Percentiles rank a stretch among this genome's conserved stretches.
These are phyloP conservation scores for Therioaphis trifolii DNA, from an alignment of 2,888 invertebrate genomes.

Conservation along the genomic window DNA sequence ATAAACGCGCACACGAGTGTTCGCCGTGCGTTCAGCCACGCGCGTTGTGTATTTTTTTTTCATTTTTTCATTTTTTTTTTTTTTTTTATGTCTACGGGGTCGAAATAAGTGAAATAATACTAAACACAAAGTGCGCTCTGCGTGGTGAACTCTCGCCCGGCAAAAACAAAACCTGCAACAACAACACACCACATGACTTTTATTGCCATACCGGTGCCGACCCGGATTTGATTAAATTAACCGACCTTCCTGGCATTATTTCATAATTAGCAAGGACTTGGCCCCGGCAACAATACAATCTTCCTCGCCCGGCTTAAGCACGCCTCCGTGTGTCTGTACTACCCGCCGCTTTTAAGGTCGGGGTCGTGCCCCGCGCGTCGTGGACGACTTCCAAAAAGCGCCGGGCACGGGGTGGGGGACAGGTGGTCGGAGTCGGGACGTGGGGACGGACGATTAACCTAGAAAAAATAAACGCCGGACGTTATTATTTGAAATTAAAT, in stretches of 20 bases:
- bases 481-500: not conserved
- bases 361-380: not conserved
- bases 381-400: slow-evolving; percentile 50
- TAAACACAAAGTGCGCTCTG: not conserved
- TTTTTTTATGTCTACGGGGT: not conserved
- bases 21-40: too few relatives aligned
- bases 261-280: slow-evolving; percentile 61
- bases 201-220: slow-evolving; percentile 40
- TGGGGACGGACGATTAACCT: slow-evolving; percentile 33
- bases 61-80: too few relatives aligned
- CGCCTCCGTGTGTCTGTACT: slow-evolving; percentile 13
- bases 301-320: slow-evolving; percentile 47
- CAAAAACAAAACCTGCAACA: not conserved
- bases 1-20: too few relatives aligned
- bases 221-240: slow-evolving; percentile 61
- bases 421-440: too few relatives aligned
- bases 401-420: too few relatives aligned
- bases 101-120: too few relatives aligned
- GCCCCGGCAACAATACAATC: slow-evolving; percentile 57
- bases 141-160: not conserved
- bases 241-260: slow-evolving; percentile 59
- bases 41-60: too few relatives aligned
- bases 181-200: slow-evolving; percentile 59
- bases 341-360: slow-evolving; percentile 50
- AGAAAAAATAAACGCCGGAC: not conserved